Conservation (phyloP, 2,797 vertebrate genomes). For the Rhyacichthys aspro region DNA sequence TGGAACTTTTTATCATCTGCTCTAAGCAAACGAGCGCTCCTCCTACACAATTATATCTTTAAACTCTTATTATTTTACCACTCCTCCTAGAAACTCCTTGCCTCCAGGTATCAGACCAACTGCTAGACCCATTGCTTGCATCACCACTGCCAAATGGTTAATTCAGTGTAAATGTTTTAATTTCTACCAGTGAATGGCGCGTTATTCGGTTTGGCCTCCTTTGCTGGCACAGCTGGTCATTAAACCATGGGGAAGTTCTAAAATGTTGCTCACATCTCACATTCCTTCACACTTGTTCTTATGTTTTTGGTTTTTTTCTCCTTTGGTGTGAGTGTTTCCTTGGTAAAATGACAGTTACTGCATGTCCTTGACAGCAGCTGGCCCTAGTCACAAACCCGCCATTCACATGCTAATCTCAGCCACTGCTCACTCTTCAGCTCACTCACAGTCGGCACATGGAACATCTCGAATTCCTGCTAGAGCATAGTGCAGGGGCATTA, state of each 20-base stretch:
- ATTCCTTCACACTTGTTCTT: constrained; percentile 14
- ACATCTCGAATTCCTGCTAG: constrained; percentile 52
- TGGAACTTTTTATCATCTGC: constrained; percentile 51
- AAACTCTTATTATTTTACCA: constrained; percentile 30
- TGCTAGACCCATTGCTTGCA: not conserved
- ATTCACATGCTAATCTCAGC: constrained; percentile 77
- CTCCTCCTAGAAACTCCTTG: constrained; percentile 2
- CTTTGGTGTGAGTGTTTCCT: constrained; percentile 31
- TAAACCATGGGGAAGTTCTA: constrained; percentile 2
- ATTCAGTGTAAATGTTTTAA: not conserved
- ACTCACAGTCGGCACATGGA: constrained; percentile 55
- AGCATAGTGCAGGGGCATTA: constrained; percentile 52
- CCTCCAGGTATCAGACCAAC: not conserved
- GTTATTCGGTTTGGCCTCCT: not conserved
- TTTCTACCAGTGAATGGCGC: not conserved
- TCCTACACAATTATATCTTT: constrained; percentile 51
- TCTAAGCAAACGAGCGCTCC: constrained; percentile 28
- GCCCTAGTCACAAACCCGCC: constrained; percentile 57
- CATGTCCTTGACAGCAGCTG: constrained; percentile 73
- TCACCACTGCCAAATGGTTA: not conserved
- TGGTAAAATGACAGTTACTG: constrained; percentile 58
- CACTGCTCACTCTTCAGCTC: constrained; percentile 61
- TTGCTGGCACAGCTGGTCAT: not conserved
- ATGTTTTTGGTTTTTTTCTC: constrained; percentile 13
- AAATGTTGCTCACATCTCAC: constrained; percentile 22